Evolutionary conservation across 2,797 vertebrate genomes (phyloP).

Genomic region (Buphagus erythrorhynchus): DNA sequence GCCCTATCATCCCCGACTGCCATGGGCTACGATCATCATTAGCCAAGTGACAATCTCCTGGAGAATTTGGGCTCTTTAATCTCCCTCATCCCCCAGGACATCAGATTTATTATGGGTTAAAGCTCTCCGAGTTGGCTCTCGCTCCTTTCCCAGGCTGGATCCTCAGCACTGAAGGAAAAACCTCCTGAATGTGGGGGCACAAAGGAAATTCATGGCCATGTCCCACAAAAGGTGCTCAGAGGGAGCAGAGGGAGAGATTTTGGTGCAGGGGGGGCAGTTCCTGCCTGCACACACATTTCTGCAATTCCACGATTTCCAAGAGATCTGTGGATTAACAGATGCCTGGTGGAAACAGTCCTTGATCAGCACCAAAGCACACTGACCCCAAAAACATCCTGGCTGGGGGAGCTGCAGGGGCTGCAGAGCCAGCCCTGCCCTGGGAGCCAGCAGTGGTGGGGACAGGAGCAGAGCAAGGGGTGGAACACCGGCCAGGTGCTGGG

Average conservation of each 20-base stretch:
- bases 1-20: conserved; percentile 49
- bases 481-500: background rate
- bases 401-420: background rate
- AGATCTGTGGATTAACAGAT: background rate
- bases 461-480: background rate
- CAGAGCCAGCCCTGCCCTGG: accelerated
- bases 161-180: background rate
- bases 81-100: conserved; percentile 22
- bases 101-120: background rate
- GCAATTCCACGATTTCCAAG: accelerated
- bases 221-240: background rate
- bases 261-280: background rate
- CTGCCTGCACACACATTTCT: background rate
- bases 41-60: conserved; percentile 68
- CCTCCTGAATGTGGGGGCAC: accelerated
- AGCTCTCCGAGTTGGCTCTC: background rate
- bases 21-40: conserved; percentile 62
- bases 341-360: background rate
- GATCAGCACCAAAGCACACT: accelerated
- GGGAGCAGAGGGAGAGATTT: background rate
- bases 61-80: conserved; percentile 72
- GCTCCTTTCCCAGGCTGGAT: background rate
- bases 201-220: background rate
- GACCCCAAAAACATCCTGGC: accelerated
- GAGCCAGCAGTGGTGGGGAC: accelerated